phyloP scores from a whole-genome alignment of 2,888 invertebrate genomes.

The Pheosia gnoma region DNA sequence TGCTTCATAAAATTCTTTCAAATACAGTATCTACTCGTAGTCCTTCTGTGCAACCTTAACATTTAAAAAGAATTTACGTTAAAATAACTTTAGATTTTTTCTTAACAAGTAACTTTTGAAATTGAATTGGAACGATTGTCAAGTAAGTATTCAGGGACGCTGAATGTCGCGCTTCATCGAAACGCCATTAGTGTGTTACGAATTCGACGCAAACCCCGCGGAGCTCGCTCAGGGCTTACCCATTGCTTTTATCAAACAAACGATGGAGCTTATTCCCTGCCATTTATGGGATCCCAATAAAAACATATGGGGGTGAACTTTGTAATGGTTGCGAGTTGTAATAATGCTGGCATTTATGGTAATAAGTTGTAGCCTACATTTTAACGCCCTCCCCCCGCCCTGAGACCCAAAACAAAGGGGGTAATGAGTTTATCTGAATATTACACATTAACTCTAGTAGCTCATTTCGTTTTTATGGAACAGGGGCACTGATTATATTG shows the following conservation, averaged over 20 bases:
- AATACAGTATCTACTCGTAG: no score
- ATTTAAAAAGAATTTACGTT: neutral
- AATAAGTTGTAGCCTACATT: no score
- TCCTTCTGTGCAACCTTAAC: no score
- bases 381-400: no score
- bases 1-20: no score
- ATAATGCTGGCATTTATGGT: no score
- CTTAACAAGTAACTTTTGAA: neutral
- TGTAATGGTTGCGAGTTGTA: no score
- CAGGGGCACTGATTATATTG: no score
- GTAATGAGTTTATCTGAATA: no score
- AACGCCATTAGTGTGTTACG: slow-evolving; percentile 17
- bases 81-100: neutral
- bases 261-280: slow-evolving; percentile 13
- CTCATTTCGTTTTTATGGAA: no score
- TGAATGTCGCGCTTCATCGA: neutral
- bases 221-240: slow-evolving; percentile 13
- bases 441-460: no score
- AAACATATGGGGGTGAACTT: neutral
- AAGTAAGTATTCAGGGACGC: neutral
- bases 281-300: slow-evolving; percentile 6
- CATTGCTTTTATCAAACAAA: slow-evolving; percentile 29
- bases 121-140: neutral
- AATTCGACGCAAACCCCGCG: slow-evolving; percentile 14
- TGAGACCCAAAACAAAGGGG: no score